phyloP scores from a whole-genome alignment of 2,888 invertebrate species.

The Drosophila subquinaria region DNA sequence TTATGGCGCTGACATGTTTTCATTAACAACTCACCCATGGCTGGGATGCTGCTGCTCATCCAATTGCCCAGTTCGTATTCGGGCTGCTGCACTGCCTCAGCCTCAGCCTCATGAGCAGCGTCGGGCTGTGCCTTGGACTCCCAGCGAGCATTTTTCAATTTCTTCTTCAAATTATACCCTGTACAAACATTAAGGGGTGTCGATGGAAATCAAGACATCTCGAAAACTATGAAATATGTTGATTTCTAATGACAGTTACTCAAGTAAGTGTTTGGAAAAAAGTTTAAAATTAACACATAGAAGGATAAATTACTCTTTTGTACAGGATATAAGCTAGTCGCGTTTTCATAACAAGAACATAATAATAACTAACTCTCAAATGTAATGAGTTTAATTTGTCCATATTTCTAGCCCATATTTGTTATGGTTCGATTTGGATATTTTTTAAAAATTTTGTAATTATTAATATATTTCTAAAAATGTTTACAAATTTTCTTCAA shows the following conservation, averaged over 20 bases:
- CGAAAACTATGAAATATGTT: no score
- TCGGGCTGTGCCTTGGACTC: background rate
- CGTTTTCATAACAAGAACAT: no score
- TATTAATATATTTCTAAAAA: no score
- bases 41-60: conserved; percentile 41
- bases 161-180: conserved; percentile 4
- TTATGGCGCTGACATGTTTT: conserved; percentile 81
- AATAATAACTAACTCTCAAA: background rate
- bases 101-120: background rate
- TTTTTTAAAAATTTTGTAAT: no score
- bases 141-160: conserved; percentile 27
- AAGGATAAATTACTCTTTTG: no score
- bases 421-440: no score
- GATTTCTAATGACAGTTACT: no score
- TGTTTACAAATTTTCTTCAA: no score
- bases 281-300: no score
- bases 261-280: no score
- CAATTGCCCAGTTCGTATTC: conserved; percentile 31
- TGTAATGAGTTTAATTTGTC: background rate
- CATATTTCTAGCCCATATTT: no score
- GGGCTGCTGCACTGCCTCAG: conserved; percentile 17
- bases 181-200: background rate
- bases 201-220: background rate
- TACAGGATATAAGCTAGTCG: background rate
- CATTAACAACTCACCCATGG: conserved; percentile 81